Evolutionary conservation across 2,888 invertebrate genomes (phyloP), one percentile per base, ranked within the genome.

Genomic region (Caenorhabditis becei): DNA sequence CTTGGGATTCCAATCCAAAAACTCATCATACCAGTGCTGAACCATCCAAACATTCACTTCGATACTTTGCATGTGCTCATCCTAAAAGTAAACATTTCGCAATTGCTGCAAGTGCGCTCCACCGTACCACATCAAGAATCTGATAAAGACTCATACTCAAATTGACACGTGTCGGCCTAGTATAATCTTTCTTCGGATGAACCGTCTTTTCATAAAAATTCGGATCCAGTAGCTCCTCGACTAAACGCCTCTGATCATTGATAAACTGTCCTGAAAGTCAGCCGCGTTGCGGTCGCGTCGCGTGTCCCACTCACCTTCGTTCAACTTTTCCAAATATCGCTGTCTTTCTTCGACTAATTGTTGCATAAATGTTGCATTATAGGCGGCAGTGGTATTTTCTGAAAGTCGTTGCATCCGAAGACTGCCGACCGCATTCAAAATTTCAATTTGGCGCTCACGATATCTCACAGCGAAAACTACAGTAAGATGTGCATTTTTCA

Each of bases 81-180:
- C 88, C 89, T 88, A 54, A 53, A 78, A 58, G 41, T 23, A 10
- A 61, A 62, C 37, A n/a, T n/a, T 56, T 14, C 59, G 32, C 18
- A 8, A 8, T 20, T 7, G 14, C 3, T 23, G 23, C 20, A 11
- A 20, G 14, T 53, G 20, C 18, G 23, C 18, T 26, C 56, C 28
- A 28, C n/a, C n/a, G 10, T 32, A 92, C 92, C 88, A 93, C 92
- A 85, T 93, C 92, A 26, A 93, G 91, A 37, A 93, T 92, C 84
- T 93, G 93, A 44, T 92, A 92, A 24, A 93, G 88, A 14, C 92
- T 92, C 84, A 92, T 91, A 66, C 92, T 92, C 77, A 93, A 91
- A 37, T 92, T 92, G 32, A 93, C 91, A 65, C 92, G 91, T 7
- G 88, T 89, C 8, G 89, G 87, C 10, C 63, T n/a, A 1, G 66